phyloP scores from a whole-genome alignment of 1,140 invertebrate genomes.

The Drosophila rhopaloa region DNA sequence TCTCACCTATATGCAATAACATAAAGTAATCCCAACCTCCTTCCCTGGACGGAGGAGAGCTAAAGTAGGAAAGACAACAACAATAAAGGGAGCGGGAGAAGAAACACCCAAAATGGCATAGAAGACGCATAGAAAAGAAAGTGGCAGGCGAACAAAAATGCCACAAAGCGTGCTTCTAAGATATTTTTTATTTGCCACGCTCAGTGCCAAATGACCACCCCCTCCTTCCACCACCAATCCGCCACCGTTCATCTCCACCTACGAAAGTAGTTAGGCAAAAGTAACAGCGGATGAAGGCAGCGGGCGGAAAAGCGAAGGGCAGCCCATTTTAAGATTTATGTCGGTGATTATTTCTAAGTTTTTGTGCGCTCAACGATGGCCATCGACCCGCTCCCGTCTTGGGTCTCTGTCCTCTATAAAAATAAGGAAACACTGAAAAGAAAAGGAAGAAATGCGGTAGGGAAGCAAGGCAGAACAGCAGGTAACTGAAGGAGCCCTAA shows the following conservation, averaged over 20 bases:
- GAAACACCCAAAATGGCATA: constrained; percentile 18
- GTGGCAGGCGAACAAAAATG: constrained; percentile 55
- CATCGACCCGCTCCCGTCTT: constrained; percentile 2
- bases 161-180: constrained; percentile 82
- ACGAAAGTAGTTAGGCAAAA: constrained; percentile 65
- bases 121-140: constrained; percentile 45
- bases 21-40: constrained; percentile 34
- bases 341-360: constrained; percentile 84
- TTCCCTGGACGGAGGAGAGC: constrained; percentile 5
- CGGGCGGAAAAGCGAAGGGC: constrained; percentile 13
- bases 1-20: constrained; percentile 68
- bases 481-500: constrained; percentile 38
- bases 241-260: constrained; percentile 27
- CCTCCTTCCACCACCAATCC: not conserved
- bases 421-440: constrained; percentile 16
- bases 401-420: constrained; percentile 12
- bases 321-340: constrained; percentile 83
- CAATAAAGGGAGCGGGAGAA: constrained; percentile 2
- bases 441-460: constrained; percentile 2
- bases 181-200: constrained; percentile 78
- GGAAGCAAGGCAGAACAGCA: constrained; percentile 8
- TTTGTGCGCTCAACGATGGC: constrained; percentile 74
- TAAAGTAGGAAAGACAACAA: constrained; percentile 30
- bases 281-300: constrained; percentile 4
- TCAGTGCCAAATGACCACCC: constrained; percentile 41